phyloP scores from a whole-genome alignment of 2,888 invertebrate species.

The Synergus umbraculus region DNA sequence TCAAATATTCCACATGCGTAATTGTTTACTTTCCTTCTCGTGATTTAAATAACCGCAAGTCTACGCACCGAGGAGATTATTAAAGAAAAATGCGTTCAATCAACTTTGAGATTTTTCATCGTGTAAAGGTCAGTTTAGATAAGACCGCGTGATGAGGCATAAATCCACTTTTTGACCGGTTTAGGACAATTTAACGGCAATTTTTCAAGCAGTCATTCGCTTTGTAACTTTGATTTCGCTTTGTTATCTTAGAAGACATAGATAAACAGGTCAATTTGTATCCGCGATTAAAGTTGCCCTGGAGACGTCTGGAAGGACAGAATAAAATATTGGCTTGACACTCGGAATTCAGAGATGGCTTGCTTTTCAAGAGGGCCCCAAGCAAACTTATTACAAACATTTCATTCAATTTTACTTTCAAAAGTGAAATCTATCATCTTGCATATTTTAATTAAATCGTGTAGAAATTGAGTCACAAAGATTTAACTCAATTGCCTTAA shows the following conservation, averaged over 20 bases:
- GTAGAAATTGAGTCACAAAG: not conserved
- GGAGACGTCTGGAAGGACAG: conserved; percentile 21
- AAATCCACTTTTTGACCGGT: not conserved
- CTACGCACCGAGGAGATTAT: conserved; percentile 32
- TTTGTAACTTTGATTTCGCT: conserved; percentile 31
- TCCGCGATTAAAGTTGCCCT: conserved; percentile 34
- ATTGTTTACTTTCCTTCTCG: conserved; percentile 14
- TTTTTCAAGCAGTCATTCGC: conserved; percentile 1
- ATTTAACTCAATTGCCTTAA: not conserved
- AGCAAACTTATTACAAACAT: not conserved
- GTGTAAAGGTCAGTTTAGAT: conserved; percentile 4
- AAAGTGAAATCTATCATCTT: no score
- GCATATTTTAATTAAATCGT: no score
- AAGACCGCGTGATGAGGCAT: not conserved
- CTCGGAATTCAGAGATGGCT: conserved; percentile 3
- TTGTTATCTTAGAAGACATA: conserved; percentile 26
- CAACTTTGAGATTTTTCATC: conserved; percentile 30
- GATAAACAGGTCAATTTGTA: conserved; percentile 39
- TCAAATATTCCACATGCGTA: not conserved
- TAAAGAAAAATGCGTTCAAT: conserved; percentile 46
- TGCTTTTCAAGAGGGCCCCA: not conserved
- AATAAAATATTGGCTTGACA: conserved; percentile 32
- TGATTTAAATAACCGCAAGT: conserved; percentile 1
- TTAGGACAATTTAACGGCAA: conserved; percentile 8
- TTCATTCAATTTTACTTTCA: no score